Percentiles rank a stretch among this genome's conserved stretches.
Conservation (phyloP, 2,888 invertebrate species). For the Xestia sexstrigata region DNA sequence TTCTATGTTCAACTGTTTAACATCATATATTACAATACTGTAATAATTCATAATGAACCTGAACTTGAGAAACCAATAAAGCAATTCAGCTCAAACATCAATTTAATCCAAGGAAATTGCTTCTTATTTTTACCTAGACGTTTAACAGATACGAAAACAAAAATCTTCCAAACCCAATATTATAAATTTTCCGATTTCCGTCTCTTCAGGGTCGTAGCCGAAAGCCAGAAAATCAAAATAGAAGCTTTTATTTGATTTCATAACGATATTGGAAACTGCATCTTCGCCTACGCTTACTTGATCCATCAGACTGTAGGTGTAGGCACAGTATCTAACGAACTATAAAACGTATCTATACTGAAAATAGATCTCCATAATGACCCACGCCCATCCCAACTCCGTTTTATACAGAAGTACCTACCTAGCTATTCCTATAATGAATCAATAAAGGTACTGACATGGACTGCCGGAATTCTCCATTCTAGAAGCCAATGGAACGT, state of each 20-base stretch:
- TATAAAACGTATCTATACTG: slow-evolving; percentile 36
- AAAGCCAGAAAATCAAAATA: slow-evolving; percentile 31
- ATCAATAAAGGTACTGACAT: slow-evolving; percentile 38
- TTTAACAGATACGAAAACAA: slow-evolving; percentile 40
- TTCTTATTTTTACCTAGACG: slow-evolving; percentile 21
- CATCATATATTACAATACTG: not conserved
- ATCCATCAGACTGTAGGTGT: slow-evolving; percentile 8
- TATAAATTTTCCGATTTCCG: slow-evolving; percentile 39
- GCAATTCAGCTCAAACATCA: slow-evolving; percentile 9
- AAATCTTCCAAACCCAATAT: slow-evolving; percentile 34
- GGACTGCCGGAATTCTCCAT: not conserved
- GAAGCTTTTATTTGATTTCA: slow-evolving; percentile 28
- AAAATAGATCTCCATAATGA: slow-evolving; percentile 41
- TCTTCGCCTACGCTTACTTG: slow-evolving; percentile 6
- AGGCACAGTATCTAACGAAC: slow-evolving; percentile 30
- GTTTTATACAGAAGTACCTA: slow-evolving; percentile 18
- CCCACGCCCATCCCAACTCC: slow-evolving; percentile 24
- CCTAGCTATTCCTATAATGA: slow-evolving; percentile 15
- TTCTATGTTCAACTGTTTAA: slow-evolving; percentile 13
- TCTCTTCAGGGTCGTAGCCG: slow-evolving; percentile 19
- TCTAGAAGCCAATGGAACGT: not conserved
- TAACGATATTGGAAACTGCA: slow-evolving; percentile 24
- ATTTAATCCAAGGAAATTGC: slow-evolving; percentile 13
- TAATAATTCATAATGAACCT: slow-evolving; percentile 25
- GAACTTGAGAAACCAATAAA: slow-evolving; percentile 30